A percentile compares a stretch with the other conserved stretches of the same genome.
These are phyloP conservation scores for Drosophila nr. fundita DNA, from an alignment of 2,888 invertebrate species.

Conservation along the genomic window DNA sequence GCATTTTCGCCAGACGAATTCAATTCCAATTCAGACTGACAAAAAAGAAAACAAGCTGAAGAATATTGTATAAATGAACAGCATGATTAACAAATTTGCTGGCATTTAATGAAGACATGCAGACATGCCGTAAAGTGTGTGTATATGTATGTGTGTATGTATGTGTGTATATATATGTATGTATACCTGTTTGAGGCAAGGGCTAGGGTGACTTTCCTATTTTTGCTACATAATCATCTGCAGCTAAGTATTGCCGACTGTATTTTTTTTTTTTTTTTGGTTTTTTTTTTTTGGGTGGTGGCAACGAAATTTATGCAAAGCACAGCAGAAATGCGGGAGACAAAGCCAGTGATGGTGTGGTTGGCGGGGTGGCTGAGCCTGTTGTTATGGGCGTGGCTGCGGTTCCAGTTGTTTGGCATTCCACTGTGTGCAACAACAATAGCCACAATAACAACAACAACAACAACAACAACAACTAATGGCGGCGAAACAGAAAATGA, in stretches of 20 bases:
- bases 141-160: not conserved
- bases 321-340: slow-evolving; percentile 50
- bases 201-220: not conserved
- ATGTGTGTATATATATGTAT: not conserved
- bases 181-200: not conserved
- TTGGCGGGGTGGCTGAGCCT: not conserved
- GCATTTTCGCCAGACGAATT: slow-evolving; percentile 1
- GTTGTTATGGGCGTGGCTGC: slow-evolving; percentile 10
- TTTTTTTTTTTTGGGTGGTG: slow-evolving; percentile 8
- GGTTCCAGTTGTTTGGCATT: slow-evolving; percentile 32
- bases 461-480: slow-evolving; percentile 9
- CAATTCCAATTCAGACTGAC: not conserved
- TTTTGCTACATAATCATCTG: slow-evolving; percentile 53
- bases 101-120: slow-evolving; percentile 39
- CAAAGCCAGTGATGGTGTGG: slow-evolving; percentile 8
- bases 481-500: slow-evolving; percentile 31
- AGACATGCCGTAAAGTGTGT: slow-evolving; percentile 7
- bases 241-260: slow-evolving; percentile 21
- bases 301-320: slow-evolving; percentile 74
- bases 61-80: slow-evolving; percentile 26
- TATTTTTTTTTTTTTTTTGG: not conserved
- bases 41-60: not conserved
- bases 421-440: slow-evolving; percentile 24
- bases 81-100: slow-evolving; percentile 57
- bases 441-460: not conserved